Percentiles rank a stretch among this genome's conserved stretches.
Conservation (phyloP, 1,140 invertebrate genomes). For the Maconellicoccus hirsutus region DNA sequence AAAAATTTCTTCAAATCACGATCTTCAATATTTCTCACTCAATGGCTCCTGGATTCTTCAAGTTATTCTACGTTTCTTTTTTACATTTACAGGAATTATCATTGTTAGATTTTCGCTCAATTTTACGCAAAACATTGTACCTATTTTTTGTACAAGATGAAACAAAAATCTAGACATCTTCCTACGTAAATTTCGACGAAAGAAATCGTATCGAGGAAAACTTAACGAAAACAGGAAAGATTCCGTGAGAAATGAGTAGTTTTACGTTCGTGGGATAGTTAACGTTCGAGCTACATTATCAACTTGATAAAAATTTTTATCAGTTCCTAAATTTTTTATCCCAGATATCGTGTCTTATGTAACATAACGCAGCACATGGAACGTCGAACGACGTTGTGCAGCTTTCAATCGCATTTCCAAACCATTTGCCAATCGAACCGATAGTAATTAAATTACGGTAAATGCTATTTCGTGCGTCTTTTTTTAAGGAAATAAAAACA, state of each 20-base stretch:
- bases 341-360: background rate
- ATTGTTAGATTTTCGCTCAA: no score
- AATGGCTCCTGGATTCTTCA: no score
- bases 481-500: background rate
- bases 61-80: no score
- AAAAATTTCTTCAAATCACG: no score
- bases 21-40: no score
- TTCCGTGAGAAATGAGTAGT: background rate
- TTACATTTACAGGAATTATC: no score
- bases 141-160: no score
- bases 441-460: slow-evolving; percentile 5
- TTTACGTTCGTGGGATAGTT: background rate
- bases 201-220: no score
- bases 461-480: slow-evolving; percentile 8
- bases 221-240: background rate
- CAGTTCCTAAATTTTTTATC: background rate
- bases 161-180: no score
- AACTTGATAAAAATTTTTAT: background rate
- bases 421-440: slow-evolving; percentile 1
- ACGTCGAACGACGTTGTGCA: background rate
- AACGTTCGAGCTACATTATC: background rate
- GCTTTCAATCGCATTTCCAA: background rate
- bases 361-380: background rate
- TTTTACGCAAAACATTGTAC: no score
- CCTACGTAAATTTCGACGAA: no score